Base-by-base conservation (phyloP, 2,888 invertebrate genomes). In the Anagyrus pseudococci region DNA sequence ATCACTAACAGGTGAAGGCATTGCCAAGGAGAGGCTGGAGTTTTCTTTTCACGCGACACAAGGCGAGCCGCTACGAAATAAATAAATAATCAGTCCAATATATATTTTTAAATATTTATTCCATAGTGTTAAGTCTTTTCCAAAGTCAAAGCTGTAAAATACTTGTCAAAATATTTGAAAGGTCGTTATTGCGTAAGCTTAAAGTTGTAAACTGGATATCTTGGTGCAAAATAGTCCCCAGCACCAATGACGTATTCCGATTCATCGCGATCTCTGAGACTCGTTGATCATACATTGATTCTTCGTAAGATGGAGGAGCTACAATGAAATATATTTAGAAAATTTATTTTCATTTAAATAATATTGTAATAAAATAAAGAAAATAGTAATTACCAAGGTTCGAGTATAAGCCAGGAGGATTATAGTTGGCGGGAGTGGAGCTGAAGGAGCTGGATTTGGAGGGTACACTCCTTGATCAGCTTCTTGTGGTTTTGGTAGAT, bases 231-330 rank as follows among this genome's bases (percentile, higher is more conserved):
- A 41, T 67, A 73, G 61, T 71, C 68, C 56, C 64, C 67, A 15
- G 71, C 65, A 17, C 81, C 81, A 48, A 76, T 73, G 15, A 80
- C 69, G 70, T 88, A 83, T 57, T 85, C 85, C 13, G 83, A 86
- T 73, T 90, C 90, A 33, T 86, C 86, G 41, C 84, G 83, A 67
- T 89, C 88, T 62, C 85, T 85, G 50, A 90, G 86, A 64, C 85
- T 85, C 53, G 84, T 83, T 43, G 67, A 67, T n/a, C 84, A 72
- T 84, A 86, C 46, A 83, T 79, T 19, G 87, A 85, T 76, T 87
- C 88, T 66, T 86, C 85, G 77, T 88, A 90, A 20, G 88, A 85
- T 2, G 90, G 89, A 65, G 87, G 84, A 69, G 86, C 90, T 90
- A 53, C 4, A 64, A 77, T 53, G 19, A 81, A 29, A 81, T 62